Base-by-base conservation (phyloP, 2,797 vertebrate species). In the Acrocephalus scirpaceus region DNA sequence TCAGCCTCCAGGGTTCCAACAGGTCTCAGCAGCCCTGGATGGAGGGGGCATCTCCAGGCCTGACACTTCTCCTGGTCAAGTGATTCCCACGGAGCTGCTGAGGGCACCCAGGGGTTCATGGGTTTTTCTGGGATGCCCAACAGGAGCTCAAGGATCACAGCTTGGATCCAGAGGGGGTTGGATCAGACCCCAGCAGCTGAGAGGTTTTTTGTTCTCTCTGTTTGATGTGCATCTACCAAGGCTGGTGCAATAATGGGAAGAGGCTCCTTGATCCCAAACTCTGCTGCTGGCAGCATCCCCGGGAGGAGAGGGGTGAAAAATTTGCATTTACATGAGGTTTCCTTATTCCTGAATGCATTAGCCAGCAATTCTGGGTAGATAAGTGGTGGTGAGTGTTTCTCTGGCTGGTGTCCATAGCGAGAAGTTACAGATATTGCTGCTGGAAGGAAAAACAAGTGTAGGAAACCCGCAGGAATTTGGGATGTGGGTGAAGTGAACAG, bases 241-340 rank as follows among this genome's bases (percentile, higher is more conserved):
- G 13, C 25, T 14, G 36, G 11, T 15, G 71, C 14, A 36, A 58
- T 58, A 32, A 74, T 29, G 38, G 32, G 36, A 42, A 57, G 71
- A 56, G 13, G 45, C 16, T 51, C 7, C 47, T 27, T 29, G 71
- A 61, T 22, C 38, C 42, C 42, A 44, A 32, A 21, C 30, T 47
- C 34, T 2, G 6, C 34, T 0, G 1, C 53, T 54, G 67, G 73
- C 75, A 38, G 18, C 25, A 0, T 47, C 15, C 15, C 13, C 3
- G 27, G 17, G 30, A 82, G 47, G 50, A 87, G 47, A 40, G 34
- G 3, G 21, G 58, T 11, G 11, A 69, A n/a, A 21, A 67, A 30
- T 45, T 73, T 81, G 53, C 38, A 54, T 88, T 94, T 62, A 32
- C 26, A n/a, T 23, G 12, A 27, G 71, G 57, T 86, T 93, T 95